A percentile compares a stretch with the other conserved stretches of the same genome.
Conservation (phyloP, 2,113 vertebrate genomes). For the Microtus oregoni region DNA sequence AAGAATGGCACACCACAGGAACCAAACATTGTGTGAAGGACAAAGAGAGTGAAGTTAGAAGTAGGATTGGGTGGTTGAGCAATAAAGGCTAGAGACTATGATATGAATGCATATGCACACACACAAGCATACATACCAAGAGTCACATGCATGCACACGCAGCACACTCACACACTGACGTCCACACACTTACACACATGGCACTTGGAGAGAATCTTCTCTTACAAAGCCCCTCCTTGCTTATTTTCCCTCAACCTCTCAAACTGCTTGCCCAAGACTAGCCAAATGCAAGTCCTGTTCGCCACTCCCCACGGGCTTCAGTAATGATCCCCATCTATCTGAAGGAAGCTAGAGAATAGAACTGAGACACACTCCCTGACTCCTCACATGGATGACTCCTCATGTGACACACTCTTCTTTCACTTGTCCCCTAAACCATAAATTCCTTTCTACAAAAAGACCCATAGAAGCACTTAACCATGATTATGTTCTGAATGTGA, state of each 20-base stretch:
- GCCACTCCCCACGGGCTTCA: neutral
- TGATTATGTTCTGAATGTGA: neutral
- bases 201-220: neutral
- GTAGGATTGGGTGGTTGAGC: no score
- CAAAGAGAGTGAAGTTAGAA: neutral
- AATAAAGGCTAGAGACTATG: neutral
- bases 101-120: neutral
- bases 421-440: neutral
- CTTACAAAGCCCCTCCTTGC: neutral
- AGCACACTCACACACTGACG: neutral
- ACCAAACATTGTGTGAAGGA: neutral
- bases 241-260: neutral
- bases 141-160: neutral
- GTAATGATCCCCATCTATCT: rapidly evolving
- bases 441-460: neutral
- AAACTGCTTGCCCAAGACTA: neutral
- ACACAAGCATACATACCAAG: no score
- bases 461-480: neutral
- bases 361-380: neutral
- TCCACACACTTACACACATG: neutral
- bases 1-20: neutral
- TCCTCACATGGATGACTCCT: neutral
- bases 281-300: neutral
- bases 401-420: neutral
- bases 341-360: neutral